A percentile compares a stretch with the other conserved stretches of the same genome.
phyloP scores from a whole-genome alignment of 2,113 vertebrate species.

The Caloenas nicobarica region DNA sequence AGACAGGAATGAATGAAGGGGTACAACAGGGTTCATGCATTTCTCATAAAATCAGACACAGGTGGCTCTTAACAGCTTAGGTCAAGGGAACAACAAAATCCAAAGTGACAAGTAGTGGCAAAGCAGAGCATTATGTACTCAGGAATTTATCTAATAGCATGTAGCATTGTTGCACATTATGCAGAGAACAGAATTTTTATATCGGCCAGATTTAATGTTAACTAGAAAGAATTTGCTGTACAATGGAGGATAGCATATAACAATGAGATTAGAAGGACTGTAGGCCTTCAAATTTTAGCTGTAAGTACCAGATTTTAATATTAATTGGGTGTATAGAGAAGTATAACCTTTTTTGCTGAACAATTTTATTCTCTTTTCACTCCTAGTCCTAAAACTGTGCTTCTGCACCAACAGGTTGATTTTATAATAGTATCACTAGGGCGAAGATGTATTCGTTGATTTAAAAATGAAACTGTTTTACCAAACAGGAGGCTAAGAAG shows the following conservation, averaged over 20 bases:
- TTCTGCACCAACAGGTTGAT: not conserved
- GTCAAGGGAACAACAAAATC: not conserved
- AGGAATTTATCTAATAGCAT: not conserved
- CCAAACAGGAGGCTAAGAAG: not conserved
- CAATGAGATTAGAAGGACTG: not conserved
- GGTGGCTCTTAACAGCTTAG: not conserved
- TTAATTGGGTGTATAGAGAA: not conserved
- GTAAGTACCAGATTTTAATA: not conserved
- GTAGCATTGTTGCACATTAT: not conserved
- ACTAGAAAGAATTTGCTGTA: not conserved
- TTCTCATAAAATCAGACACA: not conserved
- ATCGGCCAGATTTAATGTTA: not conserved
- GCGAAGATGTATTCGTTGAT: not conserved
- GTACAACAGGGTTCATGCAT: not conserved
- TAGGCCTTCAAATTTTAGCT: not conserved
- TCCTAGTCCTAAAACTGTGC: not conserved
- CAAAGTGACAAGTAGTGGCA: not conserved
- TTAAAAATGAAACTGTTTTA: not conserved
- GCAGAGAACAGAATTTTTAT: not conserved
- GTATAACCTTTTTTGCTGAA: not conserved
- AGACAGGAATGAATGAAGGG: not conserved
- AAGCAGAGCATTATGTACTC: not conserved
- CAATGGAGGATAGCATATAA: not conserved
- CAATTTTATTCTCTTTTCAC: not conserved
- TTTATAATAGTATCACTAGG: not conserved